Evolutionary conservation across 2,797 vertebrate genomes (phyloP).

Genomic region (Takifugu rubripes): DNA sequence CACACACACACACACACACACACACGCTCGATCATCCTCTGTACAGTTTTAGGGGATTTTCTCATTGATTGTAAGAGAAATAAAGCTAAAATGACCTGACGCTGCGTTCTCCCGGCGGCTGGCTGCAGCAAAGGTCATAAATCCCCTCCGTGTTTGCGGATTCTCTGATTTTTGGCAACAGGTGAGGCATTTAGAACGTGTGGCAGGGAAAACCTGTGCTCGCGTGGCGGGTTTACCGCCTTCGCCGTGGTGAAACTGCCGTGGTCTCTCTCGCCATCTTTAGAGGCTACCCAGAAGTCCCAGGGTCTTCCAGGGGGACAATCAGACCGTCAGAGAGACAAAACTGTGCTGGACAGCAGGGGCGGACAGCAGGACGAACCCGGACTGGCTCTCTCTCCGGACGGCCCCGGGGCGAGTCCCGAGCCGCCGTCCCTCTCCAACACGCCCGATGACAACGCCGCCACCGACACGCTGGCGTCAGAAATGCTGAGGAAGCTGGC

Average conservation of each 20-base stretch:
- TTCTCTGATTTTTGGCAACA: not conserved
- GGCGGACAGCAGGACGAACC: slow-evolving; percentile 67
- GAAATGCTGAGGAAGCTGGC: slow-evolving; percentile 68
- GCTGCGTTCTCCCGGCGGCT: no score
- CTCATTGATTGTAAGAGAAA: not conserved
- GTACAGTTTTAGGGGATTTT: not conserved
- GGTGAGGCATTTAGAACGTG: not conserved
- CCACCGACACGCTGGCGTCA: slow-evolving; percentile 64
- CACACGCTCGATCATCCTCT: not conserved
- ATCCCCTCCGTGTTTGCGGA: not conserved
- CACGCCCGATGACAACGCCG: slow-evolving; percentile 46
- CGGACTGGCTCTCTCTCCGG: slow-evolving; percentile 65
- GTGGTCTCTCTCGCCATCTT: not conserved
- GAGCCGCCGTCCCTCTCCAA: slow-evolving; percentile 57
- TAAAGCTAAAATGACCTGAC: no score
- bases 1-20: slow-evolving; percentile 2
- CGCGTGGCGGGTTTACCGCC: not conserved
- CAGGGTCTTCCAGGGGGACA: slow-evolving; percentile 55
- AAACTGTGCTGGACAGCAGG: slow-evolving; percentile 11
- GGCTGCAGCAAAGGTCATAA: not conserved
- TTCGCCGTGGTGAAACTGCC: not conserved
- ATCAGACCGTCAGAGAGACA: slow-evolving; percentile 31
- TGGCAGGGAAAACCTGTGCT: not conserved
- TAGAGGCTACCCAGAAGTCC: slow-evolving; percentile 71
- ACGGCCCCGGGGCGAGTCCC: slow-evolving; percentile 67